Evolutionary conservation across 1,140 invertebrate species (phyloP), one percentile per base, ranked within the genome.

Genomic region (Drosophila athabasca): DNA sequence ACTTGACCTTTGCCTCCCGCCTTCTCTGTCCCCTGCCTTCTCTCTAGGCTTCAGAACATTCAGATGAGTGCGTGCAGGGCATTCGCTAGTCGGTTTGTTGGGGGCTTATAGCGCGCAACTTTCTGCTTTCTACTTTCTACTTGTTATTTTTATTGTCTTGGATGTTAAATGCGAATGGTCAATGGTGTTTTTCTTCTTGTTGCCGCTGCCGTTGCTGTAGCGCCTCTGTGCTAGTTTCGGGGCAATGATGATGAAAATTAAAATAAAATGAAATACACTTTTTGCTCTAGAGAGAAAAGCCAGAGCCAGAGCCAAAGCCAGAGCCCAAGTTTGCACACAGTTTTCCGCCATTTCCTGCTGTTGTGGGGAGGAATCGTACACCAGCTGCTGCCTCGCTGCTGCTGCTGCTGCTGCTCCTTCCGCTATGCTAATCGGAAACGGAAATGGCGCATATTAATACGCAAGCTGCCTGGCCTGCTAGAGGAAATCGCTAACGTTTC

Each of bases 361-460:
- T 72, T 67, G 71, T 75, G 73, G 62, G 67, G 62, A 44, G 62
- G 8, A 22, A n/a, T n/a, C n/a, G n/a, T 48, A 61, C 83, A 81
- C 78, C 82, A 82, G 82, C 83, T 64, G 74, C 79, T 62, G 79
- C 69, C 77, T 61, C 68, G 74, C 79, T 62, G 79, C 69, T 79
- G 64, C 68, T 72, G 74, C 79, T 62, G 79, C 69, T 79, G 64
- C 68, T 72, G 74, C 68, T 61, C 44, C 35, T 39, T 13, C 35
- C 35, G 35, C 35, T 87, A 87, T 87, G 83, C 83, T 88, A 88
- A 87, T 87, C 83, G 83, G 83, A 87, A 87, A 79, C 83, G 83
- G 83, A 87, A 87, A 87, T 87, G 83, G 83, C 83, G 83, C 83
- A 87, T 87, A 87, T 87, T 87, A 87, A 87, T 88, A 87, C 83